Evolutionary conservation across 2,888 invertebrate species (phyloP).

Genomic region (Barypeithes pellucidus): DNA sequence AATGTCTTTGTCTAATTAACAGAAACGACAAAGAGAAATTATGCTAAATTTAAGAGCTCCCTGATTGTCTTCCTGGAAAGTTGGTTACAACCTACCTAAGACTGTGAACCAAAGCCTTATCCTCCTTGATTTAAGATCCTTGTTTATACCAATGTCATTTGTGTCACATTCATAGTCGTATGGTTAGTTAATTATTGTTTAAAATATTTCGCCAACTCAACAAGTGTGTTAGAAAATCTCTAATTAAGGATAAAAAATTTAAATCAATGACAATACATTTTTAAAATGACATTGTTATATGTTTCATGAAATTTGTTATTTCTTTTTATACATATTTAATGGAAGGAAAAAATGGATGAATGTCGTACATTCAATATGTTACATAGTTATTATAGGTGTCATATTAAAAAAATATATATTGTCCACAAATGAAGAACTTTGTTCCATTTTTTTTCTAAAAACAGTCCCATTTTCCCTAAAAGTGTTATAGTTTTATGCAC

Average conservation of each 20-base stretch:
- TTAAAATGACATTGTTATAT: background rate
- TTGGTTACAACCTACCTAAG: too few relatives aligned
- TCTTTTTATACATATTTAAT: background rate
- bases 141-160: too few relatives aligned
- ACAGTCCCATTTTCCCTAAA: background rate
- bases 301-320: background rate
- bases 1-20: too few relatives aligned
- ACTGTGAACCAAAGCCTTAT: too few relatives aligned
- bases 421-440: background rate
- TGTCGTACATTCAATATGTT: background rate
- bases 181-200: too few relatives aligned
- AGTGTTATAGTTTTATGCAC: too few relatives aligned
- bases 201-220: too few relatives aligned
- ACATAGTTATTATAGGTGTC: background rate
- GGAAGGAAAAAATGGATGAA: background rate
- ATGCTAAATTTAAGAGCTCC: too few relatives aligned
- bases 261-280: background rate
- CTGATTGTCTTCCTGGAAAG: too few relatives aligned
- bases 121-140: too few relatives aligned
- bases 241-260: slow-evolving; percentile 2
- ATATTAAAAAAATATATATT: slow-evolving; percentile 1
- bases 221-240: background rate
- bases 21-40: too few relatives aligned
- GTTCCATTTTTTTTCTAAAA: background rate
- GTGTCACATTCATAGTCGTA: too few relatives aligned